A percentile compares a stretch with the other conserved stretches of the same genome.
Evolutionary conservation across 2,113 vertebrate species (phyloP).

Genomic region (Ceyx margarethae): DNA sequence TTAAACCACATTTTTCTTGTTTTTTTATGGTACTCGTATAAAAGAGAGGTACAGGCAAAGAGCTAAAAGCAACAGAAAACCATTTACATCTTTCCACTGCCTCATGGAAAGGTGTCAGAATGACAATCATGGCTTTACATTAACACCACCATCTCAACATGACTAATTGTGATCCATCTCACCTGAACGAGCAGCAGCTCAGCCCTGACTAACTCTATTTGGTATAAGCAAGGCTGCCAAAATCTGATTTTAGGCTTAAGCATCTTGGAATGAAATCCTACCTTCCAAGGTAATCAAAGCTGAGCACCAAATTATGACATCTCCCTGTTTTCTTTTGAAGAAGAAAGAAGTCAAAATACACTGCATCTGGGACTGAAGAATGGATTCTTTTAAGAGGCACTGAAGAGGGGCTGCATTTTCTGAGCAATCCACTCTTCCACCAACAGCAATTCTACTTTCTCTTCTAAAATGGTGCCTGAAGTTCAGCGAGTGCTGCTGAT

Average conservation of each 20-base stretch:
- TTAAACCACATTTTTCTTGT: neutral
- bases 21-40: neutral
- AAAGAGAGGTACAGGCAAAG: neutral
- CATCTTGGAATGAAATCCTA: neutral
- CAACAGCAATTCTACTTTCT: neutral
- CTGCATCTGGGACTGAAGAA: neutral
- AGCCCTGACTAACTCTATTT: slow-evolving; percentile 42
- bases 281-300: slow-evolving; percentile 30
- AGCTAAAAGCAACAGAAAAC: neutral
- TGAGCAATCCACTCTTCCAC: neutral
- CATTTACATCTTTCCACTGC: neutral
- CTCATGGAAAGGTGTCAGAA: neutral
- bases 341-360: neutral
- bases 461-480: neutral
- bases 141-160: neutral
- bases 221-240: slow-evolving; percentile 15
- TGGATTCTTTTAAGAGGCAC: neutral
- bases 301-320: neutral
- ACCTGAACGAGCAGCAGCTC: slow-evolving; percentile 39
- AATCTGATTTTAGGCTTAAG: slow-evolving; percentile 32
- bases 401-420: neutral
- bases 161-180: slow-evolving; percentile 25
- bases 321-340: neutral
- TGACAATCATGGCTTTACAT: neutral
- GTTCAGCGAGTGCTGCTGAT: neutral